Base-by-base conservation (phyloP, 2,113 vertebrate species). In the Carlito syrichta region DNA sequence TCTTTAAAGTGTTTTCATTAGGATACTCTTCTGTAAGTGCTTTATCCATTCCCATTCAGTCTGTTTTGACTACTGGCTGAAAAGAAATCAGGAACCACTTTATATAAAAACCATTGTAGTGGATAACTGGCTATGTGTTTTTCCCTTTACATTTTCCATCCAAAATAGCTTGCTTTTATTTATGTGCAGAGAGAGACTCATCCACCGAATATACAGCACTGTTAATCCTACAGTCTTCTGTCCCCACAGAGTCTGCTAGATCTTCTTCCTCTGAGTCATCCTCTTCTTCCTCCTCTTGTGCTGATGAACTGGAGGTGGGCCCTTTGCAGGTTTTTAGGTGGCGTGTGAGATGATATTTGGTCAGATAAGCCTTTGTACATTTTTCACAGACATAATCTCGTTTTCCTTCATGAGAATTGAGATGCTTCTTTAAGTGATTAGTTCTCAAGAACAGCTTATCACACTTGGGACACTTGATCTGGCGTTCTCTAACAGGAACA, bases 311-410 rank as follows among this genome's bases (percentile, higher is more conserved):
- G 1, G 97, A 98, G 87, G 99, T 99, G 43, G 99, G 99, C 16
- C 99, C 99, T 98, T 99, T 99, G 98, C 99, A 99, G 97, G 99
- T 99, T 98, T 99, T 99, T 92, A 99, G 99, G 98, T 99, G 99
- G 22, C 99, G 99, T 6, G 99, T 99, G 96, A 99, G 99, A 98
- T 99, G 99, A 74, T 99, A 99, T 96, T 99, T 99, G 95, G 99
- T 99, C 96, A 99, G 99, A 90, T 99, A 99, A 94, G 99, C 99
- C 98, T 99, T 99, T 92, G 99, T 99, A 96, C 99, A 99, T 96
- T 99, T 99, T 97, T 99, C 99, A 96, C 99, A 99, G 94, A 99
- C 99, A 97, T 99, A 99, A 98, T 99, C 99, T 86, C 99, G 98
- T 54, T 99, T 99, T 86, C 99, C 99, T 97, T 99, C 99, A 7